phyloP scores from a whole-genome alignment of 1,140 invertebrate species.

The Drosophila biarmipes region DNA sequence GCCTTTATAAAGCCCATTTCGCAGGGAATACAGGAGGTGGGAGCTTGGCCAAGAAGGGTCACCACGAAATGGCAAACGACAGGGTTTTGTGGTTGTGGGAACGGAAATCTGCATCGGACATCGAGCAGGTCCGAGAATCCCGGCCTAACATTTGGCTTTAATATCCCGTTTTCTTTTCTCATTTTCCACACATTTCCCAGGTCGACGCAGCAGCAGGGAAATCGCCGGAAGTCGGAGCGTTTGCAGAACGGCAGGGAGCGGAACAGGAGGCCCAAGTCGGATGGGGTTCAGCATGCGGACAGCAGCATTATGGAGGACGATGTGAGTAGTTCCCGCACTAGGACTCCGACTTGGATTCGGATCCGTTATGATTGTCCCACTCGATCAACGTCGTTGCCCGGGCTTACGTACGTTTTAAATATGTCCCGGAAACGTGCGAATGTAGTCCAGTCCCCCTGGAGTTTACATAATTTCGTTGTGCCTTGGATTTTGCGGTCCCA shows the following conservation, averaged over 20 bases:
- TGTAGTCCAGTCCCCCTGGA: slow-evolving; percentile 18
- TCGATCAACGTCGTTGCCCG: slow-evolving; percentile 44
- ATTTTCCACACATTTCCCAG: slow-evolving; percentile 39
- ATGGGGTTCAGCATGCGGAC: slow-evolving; percentile 81
- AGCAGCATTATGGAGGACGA: slow-evolving; percentile 84
- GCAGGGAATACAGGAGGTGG: neutral
- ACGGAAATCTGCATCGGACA: slow-evolving; percentile 42
- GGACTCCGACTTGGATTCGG: neutral
- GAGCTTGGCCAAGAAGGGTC: neutral
- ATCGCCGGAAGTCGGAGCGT: slow-evolving; percentile 67
- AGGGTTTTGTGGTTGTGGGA: slow-evolving; percentile 16
- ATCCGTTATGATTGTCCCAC: slow-evolving; percentile 40
- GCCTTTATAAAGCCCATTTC: neutral
- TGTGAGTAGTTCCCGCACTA: slow-evolving; percentile 60
- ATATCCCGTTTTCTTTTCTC: slow-evolving; percentile 12
- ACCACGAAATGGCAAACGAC: slow-evolving; percentile 27
- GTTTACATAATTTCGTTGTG: slow-evolving; percentile 53
- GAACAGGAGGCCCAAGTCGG: slow-evolving; percentile 75
- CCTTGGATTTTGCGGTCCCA: slow-evolving; percentile 48
- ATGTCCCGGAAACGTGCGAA: slow-evolving; percentile 40
- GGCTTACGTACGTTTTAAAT: slow-evolving; percentile 68
- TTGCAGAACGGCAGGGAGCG: slow-evolving; percentile 72
- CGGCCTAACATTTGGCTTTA: slow-evolving; percentile 33
- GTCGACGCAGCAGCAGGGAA: slow-evolving; percentile 60
- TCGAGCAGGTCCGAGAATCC: slow-evolving; percentile 10